These are phyloP conservation scores for Notocelia uddmanniana DNA, from an alignment of 2,888 invertebrate genomes.

Conservation along the genomic window DNA sequence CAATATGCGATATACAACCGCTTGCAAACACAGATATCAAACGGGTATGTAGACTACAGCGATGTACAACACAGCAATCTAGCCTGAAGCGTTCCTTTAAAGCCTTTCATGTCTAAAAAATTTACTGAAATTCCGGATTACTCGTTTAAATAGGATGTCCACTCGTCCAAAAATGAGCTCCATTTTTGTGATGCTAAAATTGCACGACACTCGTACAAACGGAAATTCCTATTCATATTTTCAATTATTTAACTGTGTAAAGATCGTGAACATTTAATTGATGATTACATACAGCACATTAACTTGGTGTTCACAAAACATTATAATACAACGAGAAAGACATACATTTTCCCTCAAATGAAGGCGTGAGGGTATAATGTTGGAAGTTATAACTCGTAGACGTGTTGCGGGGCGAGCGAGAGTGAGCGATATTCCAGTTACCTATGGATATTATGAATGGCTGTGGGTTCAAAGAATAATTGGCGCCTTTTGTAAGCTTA, in stretches of 20 bases:
- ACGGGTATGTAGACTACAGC: neutral
- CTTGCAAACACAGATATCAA: conserved; percentile 4
- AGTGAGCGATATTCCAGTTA: conserved; percentile 34
- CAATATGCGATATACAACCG: conserved; percentile 14
- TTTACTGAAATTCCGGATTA: neutral
- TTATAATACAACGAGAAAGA: neutral
- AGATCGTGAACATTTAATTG: neutral
- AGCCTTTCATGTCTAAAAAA: neutral
- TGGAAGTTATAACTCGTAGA: conserved; percentile 17
- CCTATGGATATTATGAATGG: conserved; percentile 53
- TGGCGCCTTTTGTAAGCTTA: conserved; percentile 50
- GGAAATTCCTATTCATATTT: neutral
- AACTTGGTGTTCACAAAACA: neutral
- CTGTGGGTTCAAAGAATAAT: conserved; percentile 60
- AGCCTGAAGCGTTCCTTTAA: neutral
- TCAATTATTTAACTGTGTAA: neutral
- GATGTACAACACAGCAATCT: neutral
- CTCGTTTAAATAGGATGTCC: neutral
- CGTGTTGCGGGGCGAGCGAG: conserved; percentile 19
- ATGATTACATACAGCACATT: neutral
- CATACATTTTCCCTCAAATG: conserved; percentile 10
- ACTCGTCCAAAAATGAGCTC: neutral
- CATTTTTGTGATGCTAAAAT: neutral
- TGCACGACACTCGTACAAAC: no score
- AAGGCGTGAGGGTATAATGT: conserved; percentile 29